Percentiles rank a stretch among this genome's conserved stretches.
These are phyloP conservation scores for Cynopterus brachyotis DNA, from an alignment of 2,113 vertebrate genomes.

Conservation along the genomic window DNA sequence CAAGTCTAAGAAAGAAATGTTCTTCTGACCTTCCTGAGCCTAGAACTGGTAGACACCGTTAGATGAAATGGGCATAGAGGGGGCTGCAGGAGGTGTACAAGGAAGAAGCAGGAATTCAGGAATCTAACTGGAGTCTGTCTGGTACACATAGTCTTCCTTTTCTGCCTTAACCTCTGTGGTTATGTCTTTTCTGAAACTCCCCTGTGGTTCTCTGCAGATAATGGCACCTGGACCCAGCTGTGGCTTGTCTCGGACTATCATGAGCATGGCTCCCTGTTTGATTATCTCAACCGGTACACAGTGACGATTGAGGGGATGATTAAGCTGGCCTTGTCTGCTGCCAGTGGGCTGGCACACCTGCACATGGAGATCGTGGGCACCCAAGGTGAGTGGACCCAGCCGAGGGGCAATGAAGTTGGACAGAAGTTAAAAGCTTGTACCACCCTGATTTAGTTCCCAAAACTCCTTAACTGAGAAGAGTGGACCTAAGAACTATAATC, in stretches of 20 bases:
- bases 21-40: not conserved
- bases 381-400: slow-evolving; percentile 87
- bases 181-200: not conserved
- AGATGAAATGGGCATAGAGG: not conserved
- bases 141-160: not conserved
- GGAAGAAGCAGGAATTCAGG: not conserved
- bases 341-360: slow-evolving; percentile 95
- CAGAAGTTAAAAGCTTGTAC: not conserved
- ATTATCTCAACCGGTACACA: slow-evolving; percentile 96
- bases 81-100: not conserved
- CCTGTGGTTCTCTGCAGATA: slow-evolving; percentile 85
- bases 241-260: slow-evolving; percentile 99
- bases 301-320: slow-evolving; percentile 98
- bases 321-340: slow-evolving; percentile 94
- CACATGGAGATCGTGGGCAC: slow-evolving; percentile 99
- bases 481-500: not conserved
- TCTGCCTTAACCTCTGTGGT: not conserved
- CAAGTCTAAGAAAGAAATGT: not conserved
- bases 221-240: slow-evolving; percentile 98
- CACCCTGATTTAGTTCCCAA: not conserved
- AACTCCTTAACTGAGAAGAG: not conserved
- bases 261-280: slow-evolving; percentile 96
- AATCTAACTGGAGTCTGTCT: not conserved
- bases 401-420: accelerated
- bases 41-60: not conserved